These are phyloP conservation scores for Polylopha cassiicola DNA, from an alignment of 2,888 invertebrate genomes.

Conservation along the genomic window DNA sequence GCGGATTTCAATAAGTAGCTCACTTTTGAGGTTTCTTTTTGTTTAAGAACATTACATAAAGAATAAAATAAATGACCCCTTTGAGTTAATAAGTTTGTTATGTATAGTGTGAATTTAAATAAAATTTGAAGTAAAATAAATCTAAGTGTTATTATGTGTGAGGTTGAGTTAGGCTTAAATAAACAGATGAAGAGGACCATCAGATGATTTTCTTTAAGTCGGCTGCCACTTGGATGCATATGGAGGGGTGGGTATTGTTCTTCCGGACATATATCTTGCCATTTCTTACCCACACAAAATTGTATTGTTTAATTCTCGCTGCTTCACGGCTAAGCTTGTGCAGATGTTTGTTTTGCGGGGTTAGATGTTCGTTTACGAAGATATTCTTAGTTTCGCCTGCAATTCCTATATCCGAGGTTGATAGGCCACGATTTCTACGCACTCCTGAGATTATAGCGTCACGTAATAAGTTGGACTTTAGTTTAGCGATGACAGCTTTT, in stretches of 20 bases:
- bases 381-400: neutral
- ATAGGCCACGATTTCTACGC: neutral
- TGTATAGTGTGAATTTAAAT: too few species aligned
- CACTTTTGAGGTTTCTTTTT: too few species aligned
- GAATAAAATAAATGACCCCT: too few species aligned
- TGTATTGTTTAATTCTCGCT: neutral
- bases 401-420: neutral
- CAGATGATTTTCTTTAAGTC: neutral
- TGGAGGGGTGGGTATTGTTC: neutral
- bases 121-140: too few species aligned
- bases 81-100: too few species aligned
- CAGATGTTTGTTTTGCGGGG: slow-evolving; percentile 3
- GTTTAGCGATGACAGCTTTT: neutral
- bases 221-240: neutral
- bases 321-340: neutral
- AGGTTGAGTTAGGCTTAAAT: too few species aligned
- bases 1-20: too few species aligned
- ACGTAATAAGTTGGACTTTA: neutral
- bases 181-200: neutral
- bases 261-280: slow-evolving; percentile 2
- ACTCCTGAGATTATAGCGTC: neutral
- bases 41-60: too few species aligned
- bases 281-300: slow-evolving; percentile 4
- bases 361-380: slow-evolving; percentile 4
- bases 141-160: too few species aligned